Evolutionary conservation across 2,888 invertebrate species (phyloP), one percentile per base, ranked within the genome.

Genomic region (Poecilus cupreus): DNA sequence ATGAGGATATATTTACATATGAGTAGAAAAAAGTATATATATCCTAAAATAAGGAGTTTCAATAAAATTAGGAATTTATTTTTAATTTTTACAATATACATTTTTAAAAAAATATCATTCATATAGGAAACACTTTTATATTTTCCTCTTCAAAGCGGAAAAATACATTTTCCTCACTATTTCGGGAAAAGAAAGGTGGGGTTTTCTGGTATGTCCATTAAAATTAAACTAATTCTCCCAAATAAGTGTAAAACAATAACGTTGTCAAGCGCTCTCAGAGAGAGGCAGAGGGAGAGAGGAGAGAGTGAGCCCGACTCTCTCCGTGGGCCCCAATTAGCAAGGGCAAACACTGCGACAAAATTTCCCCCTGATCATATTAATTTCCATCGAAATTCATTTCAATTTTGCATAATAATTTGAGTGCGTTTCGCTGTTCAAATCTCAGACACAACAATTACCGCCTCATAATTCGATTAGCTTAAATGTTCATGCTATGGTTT

Each of bases 361-460:
- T 54, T 20, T 22, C 54, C 22, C 26, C 6, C 60, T 26, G n/a
- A 24, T 26, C n/a, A 60, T 60, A n/a, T 60, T 54, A 60, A 43
- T 26, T 60, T 60, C 13, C 26, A 60, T 60, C 26, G 60, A 60
- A 60, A 13, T 60, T 22, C 26, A 26, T 60, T 60, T 13, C 26
- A 60, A 4, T 60, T 60, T 60, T 32, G 60, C 26, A 60, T 60
- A 13, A 60, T 8, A 43, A 60, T 22, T 54, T 54, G 54, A 60
- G 60, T 60, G 60, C 60, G 26, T 60, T 60, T 60, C 26, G 60
- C 10, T 60, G 60, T 60, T 54, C 60, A n/a, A 54, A 11, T 54
- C 10, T 54, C 22, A 54, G 22, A 54, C 54, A 26, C 26, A 60
- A 60, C 60, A 60, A 60, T 60, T 60, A 60, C 3, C 26, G 26